Percentiles rank a stretch among this genome's conserved stretches.
These are phyloP conservation scores for Gambusia yucatana DNA, from an alignment of 2,797 vertebrate genomes.

Conservation along the genomic window DNA sequence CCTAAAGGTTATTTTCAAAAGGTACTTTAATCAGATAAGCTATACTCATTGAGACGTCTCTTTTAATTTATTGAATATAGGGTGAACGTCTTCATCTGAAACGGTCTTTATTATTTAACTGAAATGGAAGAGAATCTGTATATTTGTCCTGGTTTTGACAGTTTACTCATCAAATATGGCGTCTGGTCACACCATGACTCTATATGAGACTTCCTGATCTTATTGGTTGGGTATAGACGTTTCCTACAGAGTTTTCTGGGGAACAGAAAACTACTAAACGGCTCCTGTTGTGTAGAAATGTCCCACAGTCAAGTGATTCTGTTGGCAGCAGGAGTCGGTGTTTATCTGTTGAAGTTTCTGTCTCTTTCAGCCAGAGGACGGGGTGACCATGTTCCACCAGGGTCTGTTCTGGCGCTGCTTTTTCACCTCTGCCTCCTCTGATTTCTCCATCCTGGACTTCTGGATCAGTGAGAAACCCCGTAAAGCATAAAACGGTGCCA, in stretches of 20 bases:
- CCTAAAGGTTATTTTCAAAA: background rate
- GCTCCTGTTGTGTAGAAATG: too few relatives aligned
- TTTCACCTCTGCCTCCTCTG: background rate
- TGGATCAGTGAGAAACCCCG: conserved; percentile 53
- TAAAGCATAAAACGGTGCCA: background rate
- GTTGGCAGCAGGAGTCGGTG: too few relatives aligned
- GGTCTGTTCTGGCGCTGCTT: conserved; percentile 64
- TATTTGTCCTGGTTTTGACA: background rate
- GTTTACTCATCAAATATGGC: too few relatives aligned
- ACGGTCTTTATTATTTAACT: background rate
- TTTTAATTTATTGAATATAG: too few relatives aligned
- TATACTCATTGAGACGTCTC: too few relatives aligned
- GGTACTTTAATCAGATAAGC: too few relatives aligned
- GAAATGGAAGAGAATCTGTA: background rate
- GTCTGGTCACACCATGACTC: too few relatives aligned
- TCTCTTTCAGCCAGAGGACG: background rate
- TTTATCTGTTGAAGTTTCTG: background rate
- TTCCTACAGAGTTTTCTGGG: too few relatives aligned
- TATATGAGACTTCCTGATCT: too few relatives aligned
- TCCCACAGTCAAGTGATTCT: too few relatives aligned
- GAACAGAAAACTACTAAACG: too few relatives aligned
- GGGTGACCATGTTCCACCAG: conserved; percentile 50
- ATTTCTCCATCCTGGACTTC: conserved; percentile 41
- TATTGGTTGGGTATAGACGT: too few relatives aligned
- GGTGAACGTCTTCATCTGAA: background rate